Evolutionary conservation across 2,888 invertebrate genomes (phyloP).

Genomic region (Drosophila nigritarsus): DNA sequence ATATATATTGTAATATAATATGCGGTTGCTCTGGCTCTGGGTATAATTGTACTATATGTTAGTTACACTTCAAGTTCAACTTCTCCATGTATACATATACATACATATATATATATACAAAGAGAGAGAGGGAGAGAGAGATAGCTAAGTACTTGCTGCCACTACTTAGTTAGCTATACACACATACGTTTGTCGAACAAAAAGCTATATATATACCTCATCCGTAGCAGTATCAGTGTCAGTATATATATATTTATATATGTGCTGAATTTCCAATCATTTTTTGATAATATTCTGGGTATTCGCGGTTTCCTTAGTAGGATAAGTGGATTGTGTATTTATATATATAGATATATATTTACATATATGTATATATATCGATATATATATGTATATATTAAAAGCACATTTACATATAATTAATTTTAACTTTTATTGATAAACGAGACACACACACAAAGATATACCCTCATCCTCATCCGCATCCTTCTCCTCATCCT

Average conservation of each 20-base stretch:
- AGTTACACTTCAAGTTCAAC: constrained; percentile 44
- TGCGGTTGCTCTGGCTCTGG: constrained; percentile 40
- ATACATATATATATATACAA: constrained; percentile 6
- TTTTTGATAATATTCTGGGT: constrained; percentile 15
- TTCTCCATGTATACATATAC: constrained; percentile 14
- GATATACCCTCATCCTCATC: background rate
- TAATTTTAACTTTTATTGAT: constrained; percentile 55
- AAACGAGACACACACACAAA: constrained; percentile 25
- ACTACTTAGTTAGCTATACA: constrained; percentile 48
- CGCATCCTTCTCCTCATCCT: background rate
- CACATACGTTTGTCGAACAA: constrained; percentile 29
- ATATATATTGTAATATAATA: constrained; percentile 15
- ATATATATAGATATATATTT: constrained; percentile 61
- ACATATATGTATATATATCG: constrained; percentile 56
- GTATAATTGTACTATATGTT: constrained; percentile 66
- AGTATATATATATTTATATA: constrained; percentile 4
- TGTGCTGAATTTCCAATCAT: constrained; percentile 19
- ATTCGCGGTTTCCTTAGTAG: constrained; percentile 35
- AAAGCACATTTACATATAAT: constrained; percentile 67
- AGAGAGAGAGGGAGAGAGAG: background rate
- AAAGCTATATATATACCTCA: constrained; percentile 11
- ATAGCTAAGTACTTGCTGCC: constrained; percentile 23
- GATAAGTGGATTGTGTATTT: constrained; percentile 43
- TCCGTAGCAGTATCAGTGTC: constrained; percentile 3
- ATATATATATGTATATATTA: constrained; percentile 56